Percentiles rank a stretch among this genome's conserved stretches.
These are phyloP conservation scores for Bombyx mandarina DNA, from an alignment of 1,140 invertebrate species.

Conservation along the genomic window DNA sequence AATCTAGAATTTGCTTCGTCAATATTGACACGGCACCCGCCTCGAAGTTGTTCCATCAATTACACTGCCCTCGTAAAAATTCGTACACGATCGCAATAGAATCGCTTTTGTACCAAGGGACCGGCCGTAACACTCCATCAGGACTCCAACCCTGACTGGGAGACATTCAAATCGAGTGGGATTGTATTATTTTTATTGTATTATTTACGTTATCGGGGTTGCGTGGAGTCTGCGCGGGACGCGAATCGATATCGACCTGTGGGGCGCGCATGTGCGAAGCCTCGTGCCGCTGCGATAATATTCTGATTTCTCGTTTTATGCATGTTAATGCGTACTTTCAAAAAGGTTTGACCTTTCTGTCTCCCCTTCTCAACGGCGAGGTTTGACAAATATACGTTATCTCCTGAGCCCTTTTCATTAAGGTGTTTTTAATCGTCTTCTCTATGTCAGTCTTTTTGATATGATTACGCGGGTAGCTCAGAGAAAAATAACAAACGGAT, in stretches of 20 bases:
- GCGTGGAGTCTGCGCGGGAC: slow-evolving; percentile 40
- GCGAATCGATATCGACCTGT: slow-evolving; percentile 38
- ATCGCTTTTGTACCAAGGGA: slow-evolving; percentile 15
- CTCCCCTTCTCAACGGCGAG: slow-evolving; percentile 13
- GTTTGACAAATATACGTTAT: slow-evolving; percentile 20
- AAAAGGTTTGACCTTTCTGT: slow-evolving; percentile 29
- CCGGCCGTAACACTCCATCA: slow-evolving; percentile 24
- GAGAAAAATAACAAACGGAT: too few relatives aligned
- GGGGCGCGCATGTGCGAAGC: slow-evolving; percentile 57
- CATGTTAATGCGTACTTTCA: slow-evolving; percentile 49
- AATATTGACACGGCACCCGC: slow-evolving; percentile 13
- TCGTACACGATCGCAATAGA: slow-evolving; percentile 12
- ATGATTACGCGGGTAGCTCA: neutral
- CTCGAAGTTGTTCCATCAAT: slow-evolving; percentile 19
- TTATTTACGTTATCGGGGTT: slow-evolving; percentile 45
- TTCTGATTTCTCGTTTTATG: slow-evolving; percentile 58
- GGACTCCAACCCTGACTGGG: slow-evolving; percentile 15
- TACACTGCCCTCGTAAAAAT: slow-evolving; percentile 23
- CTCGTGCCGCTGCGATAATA: slow-evolving; percentile 32
- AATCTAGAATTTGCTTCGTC: slow-evolving; percentile 15
- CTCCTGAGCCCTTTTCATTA: slow-evolving; percentile 5
- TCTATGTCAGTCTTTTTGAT: neutral
- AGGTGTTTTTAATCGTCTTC: neutral
- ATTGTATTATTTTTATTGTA: slow-evolving; percentile 61
- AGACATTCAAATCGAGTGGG: slow-evolving; percentile 43